A percentile compares a stretch with the other conserved stretches of the same genome.
These are phyloP conservation scores for Pentalonia nigronervosa DNA, from an alignment of 1,140 invertebrate genomes.

Conservation along the genomic window DNA sequence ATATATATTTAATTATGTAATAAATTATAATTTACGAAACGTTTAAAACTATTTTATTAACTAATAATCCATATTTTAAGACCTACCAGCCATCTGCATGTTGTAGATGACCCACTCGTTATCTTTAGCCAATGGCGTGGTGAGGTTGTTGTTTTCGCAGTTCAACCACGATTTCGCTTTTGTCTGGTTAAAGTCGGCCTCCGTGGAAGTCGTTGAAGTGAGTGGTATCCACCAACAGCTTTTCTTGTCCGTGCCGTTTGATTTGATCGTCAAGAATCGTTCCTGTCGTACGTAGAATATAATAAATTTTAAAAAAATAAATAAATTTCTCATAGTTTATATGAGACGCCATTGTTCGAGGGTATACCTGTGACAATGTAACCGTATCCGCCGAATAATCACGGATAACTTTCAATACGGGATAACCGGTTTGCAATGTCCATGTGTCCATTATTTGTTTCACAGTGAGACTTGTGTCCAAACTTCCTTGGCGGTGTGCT, in stretches of 20 bases:
- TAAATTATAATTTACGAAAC: not conserved
- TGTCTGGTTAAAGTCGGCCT: slow-evolving; percentile 65
- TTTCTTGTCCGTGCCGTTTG: not conserved
- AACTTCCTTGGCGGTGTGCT: slow-evolving; percentile 62
- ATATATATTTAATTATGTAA: not conserved
- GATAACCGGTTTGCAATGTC: slow-evolving; percentile 75
- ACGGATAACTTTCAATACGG: slow-evolving; percentile 69
- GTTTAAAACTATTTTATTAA: not conserved
- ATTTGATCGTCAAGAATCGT: not conserved
- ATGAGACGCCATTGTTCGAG: not conserved
- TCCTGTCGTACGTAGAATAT: not conserved
- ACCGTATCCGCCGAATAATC: slow-evolving; percentile 64
- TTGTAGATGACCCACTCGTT: slow-evolving; percentile 83
- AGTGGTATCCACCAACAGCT: slow-evolving; percentile 70
- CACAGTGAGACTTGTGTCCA: slow-evolving; percentile 63
- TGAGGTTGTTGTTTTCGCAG: slow-evolving; percentile 62
- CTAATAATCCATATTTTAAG: not conserved
- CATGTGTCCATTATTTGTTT: slow-evolving; percentile 71
- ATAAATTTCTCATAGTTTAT: too few relatives aligned
- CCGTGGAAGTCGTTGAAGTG: slow-evolving; percentile 64
- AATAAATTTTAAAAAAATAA: not conserved
- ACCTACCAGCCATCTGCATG: slow-evolving; percentile 75
- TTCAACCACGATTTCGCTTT: slow-evolving; percentile 70
- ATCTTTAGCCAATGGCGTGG: slow-evolving; percentile 63
- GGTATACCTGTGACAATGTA: slow-evolving; percentile 68